Evolutionary conservation across 2,888 invertebrate genomes (phyloP).

Genomic region (Phalera bucephala): DNA sequence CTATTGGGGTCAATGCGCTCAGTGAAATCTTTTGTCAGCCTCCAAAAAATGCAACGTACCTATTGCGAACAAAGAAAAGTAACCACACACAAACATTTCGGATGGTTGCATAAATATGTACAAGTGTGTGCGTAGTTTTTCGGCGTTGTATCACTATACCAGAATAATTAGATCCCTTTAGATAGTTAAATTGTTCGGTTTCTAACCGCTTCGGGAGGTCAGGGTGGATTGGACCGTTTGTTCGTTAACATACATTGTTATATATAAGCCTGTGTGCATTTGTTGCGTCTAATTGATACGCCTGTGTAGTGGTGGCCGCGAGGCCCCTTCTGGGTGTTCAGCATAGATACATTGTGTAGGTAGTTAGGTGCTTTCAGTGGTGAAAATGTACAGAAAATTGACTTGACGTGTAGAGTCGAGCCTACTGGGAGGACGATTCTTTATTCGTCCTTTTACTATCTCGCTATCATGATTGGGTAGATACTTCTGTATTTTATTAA

Average conservation of each 20-base stretch:
- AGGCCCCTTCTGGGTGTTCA: conserved; percentile 35
- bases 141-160: neutral
- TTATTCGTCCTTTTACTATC: too few relatives aligned
- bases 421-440: too few relatives aligned
- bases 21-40: neutral
- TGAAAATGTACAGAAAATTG: conserved; percentile 13
- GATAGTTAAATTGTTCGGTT: neutral
- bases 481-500: too few relatives aligned
- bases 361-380: conserved; percentile 17
- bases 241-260: conserved; percentile 28
- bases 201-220: conserved; percentile 14
- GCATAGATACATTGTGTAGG: neutral
- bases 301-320: conserved; percentile 27
- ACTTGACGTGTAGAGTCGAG: too few relatives aligned
- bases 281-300: conserved; percentile 26
- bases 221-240: conserved; percentile 16
- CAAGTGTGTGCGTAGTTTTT: conserved; percentile 11
- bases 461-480: too few relatives aligned
- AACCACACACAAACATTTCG: conserved; percentile 10
- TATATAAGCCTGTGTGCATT: conserved; percentile 22
- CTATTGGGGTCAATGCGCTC: too few relatives aligned
- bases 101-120: conserved; percentile 14
- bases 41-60: conserved; percentile 1
- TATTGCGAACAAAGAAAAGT: conserved; percentile 18
- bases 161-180: neutral